These are phyloP conservation scores for Aphidius gifuensis DNA, from an alignment of 1,140 invertebrate species.

Conservation along the genomic window DNA sequence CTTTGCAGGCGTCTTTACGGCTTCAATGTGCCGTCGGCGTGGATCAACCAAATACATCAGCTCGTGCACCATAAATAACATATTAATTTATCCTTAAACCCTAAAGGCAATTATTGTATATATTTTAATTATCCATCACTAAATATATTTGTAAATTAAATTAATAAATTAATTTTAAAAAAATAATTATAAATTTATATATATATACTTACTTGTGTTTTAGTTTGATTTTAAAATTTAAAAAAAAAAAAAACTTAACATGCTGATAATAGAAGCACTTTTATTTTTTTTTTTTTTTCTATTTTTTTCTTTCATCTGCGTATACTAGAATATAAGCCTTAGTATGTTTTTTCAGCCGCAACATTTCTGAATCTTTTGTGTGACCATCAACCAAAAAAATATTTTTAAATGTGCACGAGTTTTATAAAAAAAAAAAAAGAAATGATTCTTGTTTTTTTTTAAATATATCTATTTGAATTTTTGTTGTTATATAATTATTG, in stretches of 20 bases:
- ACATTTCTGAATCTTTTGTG: slow-evolving; percentile 49
- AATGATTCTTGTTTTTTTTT: not conserved
- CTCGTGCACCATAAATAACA: slow-evolving; percentile 14
- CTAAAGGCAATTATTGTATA: not conserved
- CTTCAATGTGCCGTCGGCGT: slow-evolving; percentile 31
- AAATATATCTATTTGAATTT: not conserved
- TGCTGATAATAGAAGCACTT: too few relatives aligned
- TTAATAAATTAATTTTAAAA: slow-evolving; percentile 14
- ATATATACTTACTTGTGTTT: not conserved
- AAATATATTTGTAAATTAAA: slow-evolving; percentile 1
- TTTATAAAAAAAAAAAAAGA: too few relatives aligned
- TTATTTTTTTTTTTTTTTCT: not conserved
- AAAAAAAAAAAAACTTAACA: too few relatives aligned
- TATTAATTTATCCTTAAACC: slow-evolving; percentile 19
- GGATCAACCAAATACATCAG: slow-evolving; percentile 4
- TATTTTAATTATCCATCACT: not conserved
- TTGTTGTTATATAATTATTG: not conserved
- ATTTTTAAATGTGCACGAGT: slow-evolving; percentile 6
- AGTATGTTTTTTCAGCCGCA: slow-evolving; percentile 45
- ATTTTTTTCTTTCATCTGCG: slow-evolving; percentile 17
- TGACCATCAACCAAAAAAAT: slow-evolving; percentile 21
- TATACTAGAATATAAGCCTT: not conserved
- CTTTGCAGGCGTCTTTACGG: slow-evolving; percentile 32
- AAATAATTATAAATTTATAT: not conserved
- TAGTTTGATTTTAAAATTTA: too few relatives aligned